Percentiles rank a stretch among this genome's conserved stretches.
These are phyloP conservation scores for Columba janthina DNA, from an alignment of 2,113 vertebrate genomes.

Conservation along the genomic window DNA sequence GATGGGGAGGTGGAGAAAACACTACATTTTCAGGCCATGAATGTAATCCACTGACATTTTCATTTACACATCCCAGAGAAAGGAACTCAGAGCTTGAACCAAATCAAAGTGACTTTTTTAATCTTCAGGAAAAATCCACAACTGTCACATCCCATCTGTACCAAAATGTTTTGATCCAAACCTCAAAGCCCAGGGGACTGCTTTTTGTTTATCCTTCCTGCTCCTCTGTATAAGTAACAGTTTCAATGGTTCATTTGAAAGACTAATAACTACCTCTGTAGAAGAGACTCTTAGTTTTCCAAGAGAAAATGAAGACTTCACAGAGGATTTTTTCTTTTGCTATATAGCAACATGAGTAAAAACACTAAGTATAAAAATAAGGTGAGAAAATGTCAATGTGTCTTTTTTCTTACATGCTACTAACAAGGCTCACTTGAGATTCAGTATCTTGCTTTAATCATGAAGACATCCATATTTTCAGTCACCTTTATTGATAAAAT, in stretches of 20 bases:
- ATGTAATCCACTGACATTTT: not conserved
- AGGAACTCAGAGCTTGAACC: not conserved
- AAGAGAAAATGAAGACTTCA: not conserved
- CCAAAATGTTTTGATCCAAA: not conserved
- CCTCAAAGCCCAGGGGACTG: not conserved
- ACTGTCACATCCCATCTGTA: not conserved
- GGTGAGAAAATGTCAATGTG: not conserved
- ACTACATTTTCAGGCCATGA: not conserved
- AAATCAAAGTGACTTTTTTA: not conserved
- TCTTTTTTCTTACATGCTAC: not conserved
- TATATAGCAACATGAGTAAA: not conserved
- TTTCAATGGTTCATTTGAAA: not conserved
- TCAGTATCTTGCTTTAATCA: not conserved
- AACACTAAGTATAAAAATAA: not conserved
- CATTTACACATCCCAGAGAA: not conserved
- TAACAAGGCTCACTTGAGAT: not conserved
- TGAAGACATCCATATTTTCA: not conserved
- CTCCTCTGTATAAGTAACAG: not conserved
- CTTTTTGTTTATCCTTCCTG: not conserved
- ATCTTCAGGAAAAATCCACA: not conserved
- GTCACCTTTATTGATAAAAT: constrained; percentile 79
- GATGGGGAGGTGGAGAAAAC: not conserved
- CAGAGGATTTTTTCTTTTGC: not conserved
- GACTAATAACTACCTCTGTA: not conserved
- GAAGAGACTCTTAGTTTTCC: not conserved